Evolutionary conservation across 2,113 vertebrate genomes (phyloP).

Genomic region (Copsychus sechellarum): DNA sequence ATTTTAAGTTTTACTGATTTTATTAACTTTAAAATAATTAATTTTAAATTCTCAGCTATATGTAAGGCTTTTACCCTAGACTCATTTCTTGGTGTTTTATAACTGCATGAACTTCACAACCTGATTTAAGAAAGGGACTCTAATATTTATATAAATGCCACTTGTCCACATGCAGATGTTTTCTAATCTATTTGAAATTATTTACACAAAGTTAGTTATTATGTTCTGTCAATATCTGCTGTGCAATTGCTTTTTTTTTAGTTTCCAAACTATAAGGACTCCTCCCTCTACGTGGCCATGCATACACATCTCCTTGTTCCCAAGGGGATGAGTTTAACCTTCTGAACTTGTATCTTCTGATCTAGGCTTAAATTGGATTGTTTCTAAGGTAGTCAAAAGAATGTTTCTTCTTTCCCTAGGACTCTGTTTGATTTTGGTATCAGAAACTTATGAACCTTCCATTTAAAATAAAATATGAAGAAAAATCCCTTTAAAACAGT

Average conservation of each 20-base stretch:
- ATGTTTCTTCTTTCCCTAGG: not conserved
- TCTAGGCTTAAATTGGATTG: not conserved
- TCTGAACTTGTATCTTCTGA: not conserved
- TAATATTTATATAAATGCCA: not conserved
- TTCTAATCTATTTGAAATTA: not conserved
- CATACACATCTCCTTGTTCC: not conserved
- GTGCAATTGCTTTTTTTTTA: not conserved
- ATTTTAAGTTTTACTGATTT: not conserved
- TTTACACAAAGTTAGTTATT: not conserved
- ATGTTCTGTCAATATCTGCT: not conserved
- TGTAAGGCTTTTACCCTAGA: not conserved
- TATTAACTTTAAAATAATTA: not conserved
- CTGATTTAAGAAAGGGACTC: not conserved
- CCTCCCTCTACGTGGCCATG: not conserved
- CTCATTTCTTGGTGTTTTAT: not conserved
- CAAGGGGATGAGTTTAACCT: not conserved
- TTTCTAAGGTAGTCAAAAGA: not conserved
- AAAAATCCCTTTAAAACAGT: not conserved
- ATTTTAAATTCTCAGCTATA: not conserved
- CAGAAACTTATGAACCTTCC: not conserved
- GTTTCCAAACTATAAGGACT: not conserved
- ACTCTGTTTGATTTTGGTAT: not conserved
- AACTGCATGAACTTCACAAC: not conserved
- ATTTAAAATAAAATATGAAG: not conserved
- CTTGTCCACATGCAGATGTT: not conserved